Base-by-base conservation (phyloP, 2,797 vertebrate species). In the Atherinosoma microstoma region DNA sequence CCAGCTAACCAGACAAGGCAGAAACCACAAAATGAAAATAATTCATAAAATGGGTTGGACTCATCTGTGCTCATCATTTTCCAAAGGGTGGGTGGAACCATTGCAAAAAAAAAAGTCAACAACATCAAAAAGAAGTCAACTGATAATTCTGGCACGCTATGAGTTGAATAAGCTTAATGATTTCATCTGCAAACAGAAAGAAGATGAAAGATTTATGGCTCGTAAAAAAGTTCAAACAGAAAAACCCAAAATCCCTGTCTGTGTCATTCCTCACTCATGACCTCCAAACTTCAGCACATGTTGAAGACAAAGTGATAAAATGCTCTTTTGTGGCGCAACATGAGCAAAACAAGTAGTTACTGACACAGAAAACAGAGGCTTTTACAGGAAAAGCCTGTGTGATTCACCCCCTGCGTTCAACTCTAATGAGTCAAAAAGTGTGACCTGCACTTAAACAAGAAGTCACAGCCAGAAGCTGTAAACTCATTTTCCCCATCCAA, bases 401-500 rank as follows among this genome's bases (percentile, higher is more conserved):
- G 90, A 91, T 88, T 93, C 92, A 92, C 84, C 84, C 84, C 34
- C 70, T 69, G 77, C 57, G 18, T 91, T 91, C 92, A 83, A 89
- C 87, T 90, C 89, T 91, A 92, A 92, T 93, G 92, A 94, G 89
- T 93, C 92, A 92, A 94, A 94, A 92, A 94, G 87, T 90, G 89
- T 85, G 91, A 91, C 91, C 93, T 89, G 89, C 89, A 91, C 91
- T 94, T 90, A 93, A 93, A 93, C 89, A 88, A 92, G 85, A 93
- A 93, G 90, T 90, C 91, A 82, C 80, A 92, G 89, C 91, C 89
- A 82, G 87, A 86, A 93, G 93, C 93, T 89, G 93, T 93, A 94
- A 94, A 94, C 93, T 94, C 91, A 92, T 90, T 93, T 89, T 83
- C 90, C 86, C 68, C 85, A 83, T 88, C 80, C 78, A 79, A 93